A percentile compares a stretch with the other conserved stretches of the same genome.
Conservation (phyloP, 2,888 invertebrate species). For the Caenorhabditis wallacei region DNA sequence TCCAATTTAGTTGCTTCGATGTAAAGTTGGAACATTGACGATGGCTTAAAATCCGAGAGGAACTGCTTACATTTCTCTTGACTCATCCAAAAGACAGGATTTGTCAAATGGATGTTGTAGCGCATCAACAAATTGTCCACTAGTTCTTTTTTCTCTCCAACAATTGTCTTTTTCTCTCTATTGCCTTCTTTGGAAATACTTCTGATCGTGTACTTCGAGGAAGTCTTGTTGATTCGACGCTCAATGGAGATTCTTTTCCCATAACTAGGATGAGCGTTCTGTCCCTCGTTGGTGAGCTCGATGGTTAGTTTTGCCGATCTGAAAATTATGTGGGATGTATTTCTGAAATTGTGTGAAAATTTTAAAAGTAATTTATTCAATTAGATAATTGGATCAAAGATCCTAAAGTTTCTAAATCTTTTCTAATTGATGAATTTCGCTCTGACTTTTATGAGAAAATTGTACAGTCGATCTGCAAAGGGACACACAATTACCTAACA, state of each 20-base stretch:
- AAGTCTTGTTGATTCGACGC: conserved; percentile 72
- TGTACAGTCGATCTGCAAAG: too few species aligned
- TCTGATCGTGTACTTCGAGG: conserved; percentile 68
- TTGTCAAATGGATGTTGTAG: conserved; percentile 88
- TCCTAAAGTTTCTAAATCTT: too few species aligned
- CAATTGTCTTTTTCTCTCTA: neutral
- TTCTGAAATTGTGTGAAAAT: too few species aligned
- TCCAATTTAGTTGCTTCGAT: conserved; percentile 48
- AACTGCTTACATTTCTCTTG: conserved; percentile 95
- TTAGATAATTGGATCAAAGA: too few species aligned
- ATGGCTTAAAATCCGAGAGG: conserved; percentile 88
- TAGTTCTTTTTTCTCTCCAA: conserved; percentile 69
- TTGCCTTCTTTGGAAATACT: neutral
- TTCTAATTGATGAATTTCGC: too few species aligned
- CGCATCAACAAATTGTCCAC: conserved; percentile 73
- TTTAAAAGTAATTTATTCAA: too few species aligned
- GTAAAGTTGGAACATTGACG: conserved; percentile 87
- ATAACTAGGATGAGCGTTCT: conserved; percentile 66
- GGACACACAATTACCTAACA: too few species aligned
- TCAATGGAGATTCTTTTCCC: conserved; percentile 73
- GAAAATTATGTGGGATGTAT: conserved; percentile 13
- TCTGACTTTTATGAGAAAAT: too few species aligned
- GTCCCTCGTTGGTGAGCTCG: conserved; percentile 71
- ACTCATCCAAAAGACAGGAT: conserved; percentile 94
- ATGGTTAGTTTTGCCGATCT: conserved; percentile 72